Conservation (phyloP, 2,797 vertebrate species). For the Hydrolagus colliei region DNA sequence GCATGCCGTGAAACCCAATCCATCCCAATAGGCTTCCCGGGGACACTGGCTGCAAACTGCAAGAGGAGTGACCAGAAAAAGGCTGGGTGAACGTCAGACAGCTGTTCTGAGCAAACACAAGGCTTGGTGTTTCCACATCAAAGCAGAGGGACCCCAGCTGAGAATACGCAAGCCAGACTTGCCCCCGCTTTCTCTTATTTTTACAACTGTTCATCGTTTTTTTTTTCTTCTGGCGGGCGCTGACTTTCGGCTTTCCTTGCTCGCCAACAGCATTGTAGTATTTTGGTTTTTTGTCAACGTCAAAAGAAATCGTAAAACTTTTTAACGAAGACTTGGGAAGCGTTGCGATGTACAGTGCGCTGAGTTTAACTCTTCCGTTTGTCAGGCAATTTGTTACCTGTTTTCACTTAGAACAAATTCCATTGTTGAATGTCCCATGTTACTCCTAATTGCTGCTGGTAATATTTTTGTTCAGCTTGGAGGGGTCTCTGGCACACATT, state of each 20-base stretch:
- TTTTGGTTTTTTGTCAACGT: not conserved
- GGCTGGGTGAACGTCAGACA: not conserved
- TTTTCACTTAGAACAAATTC: too few species aligned
- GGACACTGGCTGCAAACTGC: too few species aligned
- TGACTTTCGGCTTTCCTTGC: not conserved
- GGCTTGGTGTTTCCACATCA: constrained; percentile 1
- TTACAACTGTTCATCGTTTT: constrained; percentile 15
- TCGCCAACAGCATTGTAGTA: not conserved
- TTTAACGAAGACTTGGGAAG: not conserved
- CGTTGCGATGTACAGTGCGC: not conserved
- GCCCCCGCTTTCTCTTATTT: constrained; percentile 21
- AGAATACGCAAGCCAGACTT: not conserved
- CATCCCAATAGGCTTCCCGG: too few species aligned
- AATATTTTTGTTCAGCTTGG: too few species aligned
- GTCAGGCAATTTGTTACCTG: too few species aligned
- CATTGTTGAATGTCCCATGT: too few species aligned
- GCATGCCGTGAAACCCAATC: too few species aligned
- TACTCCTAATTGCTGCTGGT: too few species aligned
- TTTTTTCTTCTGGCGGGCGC: not conserved
- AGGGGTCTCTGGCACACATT: too few species aligned
- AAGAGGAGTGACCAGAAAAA: too few species aligned
- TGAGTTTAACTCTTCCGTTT: constrained; percentile 1
- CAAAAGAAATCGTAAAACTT: not conserved
- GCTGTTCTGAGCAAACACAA: not conserved
- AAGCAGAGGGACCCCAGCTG: not conserved